A percentile compares a stretch with the other conserved stretches of the same genome.
phyloP scores from a whole-genome alignment of 2,797 vertebrate genomes.

The Myripristis jacobus region DNA sequence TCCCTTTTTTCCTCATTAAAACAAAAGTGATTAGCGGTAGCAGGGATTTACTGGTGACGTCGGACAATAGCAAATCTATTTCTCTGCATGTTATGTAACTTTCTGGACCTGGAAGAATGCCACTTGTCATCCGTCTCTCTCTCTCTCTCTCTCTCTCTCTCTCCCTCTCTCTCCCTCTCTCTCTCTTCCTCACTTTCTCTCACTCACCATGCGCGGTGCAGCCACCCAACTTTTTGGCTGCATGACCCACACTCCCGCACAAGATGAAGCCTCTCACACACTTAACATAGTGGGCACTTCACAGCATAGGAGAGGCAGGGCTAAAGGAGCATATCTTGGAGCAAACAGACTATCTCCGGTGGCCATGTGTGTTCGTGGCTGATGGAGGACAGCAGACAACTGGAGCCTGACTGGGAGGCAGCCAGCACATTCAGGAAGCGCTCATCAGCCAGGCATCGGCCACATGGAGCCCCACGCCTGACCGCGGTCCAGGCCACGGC shows the following conservation, averaged over 20 bases:
- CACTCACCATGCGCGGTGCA: constrained; percentile 1
- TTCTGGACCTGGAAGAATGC: constrained; percentile 36
- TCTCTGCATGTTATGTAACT: constrained; percentile 52
- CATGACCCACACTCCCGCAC: constrained; percentile 19
- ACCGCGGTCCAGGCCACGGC: background rate
- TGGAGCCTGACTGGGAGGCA: constrained; percentile 47
- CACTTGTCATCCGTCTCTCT: constrained; percentile 15
- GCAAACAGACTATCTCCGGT: background rate
- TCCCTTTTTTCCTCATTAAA: constrained; percentile 54
- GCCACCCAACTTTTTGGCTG: constrained; percentile 22
- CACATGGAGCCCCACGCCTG: constrained; percentile 22
- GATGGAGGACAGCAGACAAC: constrained; percentile 44
- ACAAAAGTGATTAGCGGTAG: constrained; percentile 25
- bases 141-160: constrained; percentile 5
- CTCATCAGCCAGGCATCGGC: constrained; percentile 10
- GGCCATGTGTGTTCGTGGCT: constrained; percentile 22
- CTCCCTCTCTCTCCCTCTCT: constrained; percentile 19
- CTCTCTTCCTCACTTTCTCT: constrained; percentile 17
- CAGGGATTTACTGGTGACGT: constrained; percentile 49
- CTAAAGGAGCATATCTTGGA: constrained; percentile 16
- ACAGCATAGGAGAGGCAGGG: constrained; percentile 6
- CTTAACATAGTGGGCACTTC: constrained; percentile 4
- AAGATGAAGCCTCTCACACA: background rate
- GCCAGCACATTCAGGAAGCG: constrained; percentile 15
- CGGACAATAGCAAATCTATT: constrained; percentile 50